These are phyloP conservation scores for Delphinapterus leucas DNA, from an alignment of 2,113 vertebrate species.

Conservation along the genomic window DNA sequence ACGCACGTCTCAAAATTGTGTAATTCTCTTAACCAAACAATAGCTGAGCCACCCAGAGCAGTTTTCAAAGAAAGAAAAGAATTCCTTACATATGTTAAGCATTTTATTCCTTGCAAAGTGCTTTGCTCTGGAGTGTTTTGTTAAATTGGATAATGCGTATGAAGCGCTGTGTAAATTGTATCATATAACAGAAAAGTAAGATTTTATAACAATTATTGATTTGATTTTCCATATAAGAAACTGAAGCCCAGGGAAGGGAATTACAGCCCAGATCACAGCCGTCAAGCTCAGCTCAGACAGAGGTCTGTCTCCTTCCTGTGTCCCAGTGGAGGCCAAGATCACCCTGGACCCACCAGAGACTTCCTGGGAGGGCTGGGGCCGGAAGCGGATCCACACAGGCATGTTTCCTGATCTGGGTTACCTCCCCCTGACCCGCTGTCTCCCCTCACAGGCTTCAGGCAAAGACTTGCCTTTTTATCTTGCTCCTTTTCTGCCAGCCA, in stretches of 20 bases:
- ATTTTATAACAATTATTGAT: neutral
- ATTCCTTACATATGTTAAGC: slow-evolving; percentile 52
- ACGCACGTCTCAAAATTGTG: neutral
- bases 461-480: neutral
- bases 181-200: slow-evolving; percentile 9
- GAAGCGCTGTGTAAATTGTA: slow-evolving; percentile 1
- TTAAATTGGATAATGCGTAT: slow-evolving; percentile 35
- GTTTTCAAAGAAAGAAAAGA: slow-evolving; percentile 40
- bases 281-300: neutral
- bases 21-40: slow-evolving; percentile 61
- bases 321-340: neutral
- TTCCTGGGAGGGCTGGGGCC: neutral
- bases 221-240: slow-evolving; percentile 1
- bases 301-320: neutral
- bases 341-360: neutral
- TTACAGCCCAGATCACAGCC: neutral
- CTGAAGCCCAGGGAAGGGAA: neutral
- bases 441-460: neutral
- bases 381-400: accelerated
- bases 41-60: slow-evolving; percentile 24
- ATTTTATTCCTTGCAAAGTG: slow-evolving; percentile 45
- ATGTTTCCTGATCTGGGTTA: neutral
- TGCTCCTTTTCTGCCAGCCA: neutral
- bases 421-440: accelerated
- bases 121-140: neutral